phyloP scores from a whole-genome alignment of 2,797 vertebrate genomes.

The Scolopax bukidnonensis region DNA sequence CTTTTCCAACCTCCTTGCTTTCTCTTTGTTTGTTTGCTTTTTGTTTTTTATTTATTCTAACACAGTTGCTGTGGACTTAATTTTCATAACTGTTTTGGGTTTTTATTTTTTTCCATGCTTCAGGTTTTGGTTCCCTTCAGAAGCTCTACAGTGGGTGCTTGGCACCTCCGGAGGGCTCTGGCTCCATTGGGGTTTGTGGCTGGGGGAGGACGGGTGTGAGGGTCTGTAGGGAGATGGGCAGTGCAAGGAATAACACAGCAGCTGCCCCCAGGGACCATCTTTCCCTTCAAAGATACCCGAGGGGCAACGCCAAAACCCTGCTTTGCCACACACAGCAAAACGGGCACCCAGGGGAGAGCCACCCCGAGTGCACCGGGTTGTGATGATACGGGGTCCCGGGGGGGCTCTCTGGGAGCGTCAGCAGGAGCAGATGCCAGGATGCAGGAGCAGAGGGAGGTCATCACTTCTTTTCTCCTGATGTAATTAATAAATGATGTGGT shows the following conservation, averaged over 20 bases:
- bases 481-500: background rate
- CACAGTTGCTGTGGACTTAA: background rate
- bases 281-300: fast-evolving
- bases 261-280: background rate
- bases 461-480: background rate
- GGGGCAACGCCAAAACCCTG: background rate
- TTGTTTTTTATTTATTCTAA: background rate
- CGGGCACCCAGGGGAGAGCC: background rate
- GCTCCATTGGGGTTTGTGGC: background rate
- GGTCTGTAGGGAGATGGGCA: background rate
- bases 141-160: background rate
- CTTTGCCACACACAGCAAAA: background rate
- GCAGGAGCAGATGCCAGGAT: background rate
- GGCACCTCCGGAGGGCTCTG: background rate
- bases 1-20: background rate
- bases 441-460: background rate
- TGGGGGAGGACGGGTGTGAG: background rate
- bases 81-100: background rate
- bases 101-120: background rate
- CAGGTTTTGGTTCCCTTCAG: background rate
- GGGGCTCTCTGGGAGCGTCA: fast-evolving
- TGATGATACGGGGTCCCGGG: fast-evolving
- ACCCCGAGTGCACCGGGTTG: fast-evolving
- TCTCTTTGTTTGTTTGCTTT: background rate
- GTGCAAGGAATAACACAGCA: fast-evolving